Evolutionary conservation across 2,797 vertebrate genomes (phyloP).

Genomic region (Prionace glauca): DNA sequence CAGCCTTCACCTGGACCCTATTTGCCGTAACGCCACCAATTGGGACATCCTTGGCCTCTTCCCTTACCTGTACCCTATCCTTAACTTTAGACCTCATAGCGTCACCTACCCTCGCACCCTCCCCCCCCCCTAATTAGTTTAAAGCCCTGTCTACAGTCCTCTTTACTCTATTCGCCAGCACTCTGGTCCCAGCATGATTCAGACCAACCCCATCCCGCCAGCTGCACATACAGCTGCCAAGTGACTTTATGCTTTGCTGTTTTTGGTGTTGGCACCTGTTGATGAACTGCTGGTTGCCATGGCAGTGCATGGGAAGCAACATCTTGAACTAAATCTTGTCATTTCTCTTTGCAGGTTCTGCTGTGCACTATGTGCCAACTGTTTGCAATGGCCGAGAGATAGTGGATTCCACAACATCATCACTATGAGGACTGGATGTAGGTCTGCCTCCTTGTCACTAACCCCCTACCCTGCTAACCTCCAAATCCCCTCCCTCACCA

Average conservation of each 20-base stretch:
- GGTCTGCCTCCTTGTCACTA: conserved; percentile 23
- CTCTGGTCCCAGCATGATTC: too few species aligned
- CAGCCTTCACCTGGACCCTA: too few species aligned
- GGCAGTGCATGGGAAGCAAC: background rate
- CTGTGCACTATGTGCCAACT: conserved; percentile 81
- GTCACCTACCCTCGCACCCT: too few species aligned
- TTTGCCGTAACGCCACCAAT: too few species aligned
- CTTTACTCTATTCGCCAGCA: too few species aligned
- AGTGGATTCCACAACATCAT: conserved; percentile 93
- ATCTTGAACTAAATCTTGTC: background rate
- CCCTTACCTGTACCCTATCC: too few species aligned
- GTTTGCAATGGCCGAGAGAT: conserved; percentile 95
- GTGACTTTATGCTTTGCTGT: background rate
- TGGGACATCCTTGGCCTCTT: too few species aligned
- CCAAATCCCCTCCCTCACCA: background rate
- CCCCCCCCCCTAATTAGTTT: too few species aligned
- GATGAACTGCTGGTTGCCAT: too few species aligned
- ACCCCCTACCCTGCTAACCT: conserved; percentile 41
- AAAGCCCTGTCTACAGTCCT: too few species aligned
- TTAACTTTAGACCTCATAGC: too few species aligned
- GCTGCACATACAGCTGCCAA: background rate
- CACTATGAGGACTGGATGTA: conserved; percentile 66
- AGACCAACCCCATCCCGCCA: too few species aligned
- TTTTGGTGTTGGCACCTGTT: background rate
- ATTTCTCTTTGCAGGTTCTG: conserved; percentile 63